Evolutionary conservation across 2,888 invertebrate genomes (phyloP).

Genomic region (Scotopteryx bipunctaria): DNA sequence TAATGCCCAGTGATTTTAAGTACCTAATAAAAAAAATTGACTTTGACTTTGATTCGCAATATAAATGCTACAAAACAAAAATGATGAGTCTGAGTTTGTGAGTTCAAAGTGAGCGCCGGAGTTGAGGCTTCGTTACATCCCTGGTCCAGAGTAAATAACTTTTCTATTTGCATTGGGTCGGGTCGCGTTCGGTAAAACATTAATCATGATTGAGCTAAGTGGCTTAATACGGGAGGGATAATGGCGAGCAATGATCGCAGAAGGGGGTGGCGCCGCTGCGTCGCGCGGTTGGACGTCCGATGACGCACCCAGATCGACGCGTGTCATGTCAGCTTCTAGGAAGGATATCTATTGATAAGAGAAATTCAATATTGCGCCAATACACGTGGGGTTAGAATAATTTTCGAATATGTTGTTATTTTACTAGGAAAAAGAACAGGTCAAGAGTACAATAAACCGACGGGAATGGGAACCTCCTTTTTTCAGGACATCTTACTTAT

Average conservation of each 20-base stretch:
- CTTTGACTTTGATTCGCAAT: too few relatives aligned
- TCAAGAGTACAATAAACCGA: too few relatives aligned
- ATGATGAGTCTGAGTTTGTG: neutral
- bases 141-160: slow-evolving; percentile 72
- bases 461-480: too few relatives aligned
- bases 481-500: too few relatives aligned
- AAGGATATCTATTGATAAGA: slow-evolving; percentile 19
- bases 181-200: slow-evolving; percentile 79
- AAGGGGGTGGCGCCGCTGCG: slow-evolving; percentile 75
- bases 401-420: too few relatives aligned
- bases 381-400: too few relatives aligned
- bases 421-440: too few relatives aligned
- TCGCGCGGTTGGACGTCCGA: slow-evolving; percentile 66
- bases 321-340: slow-evolving; percentile 18
- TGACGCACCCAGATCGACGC: slow-evolving; percentile 50
- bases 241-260: slow-evolving; percentile 79
- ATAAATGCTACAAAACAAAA: too few relatives aligned
- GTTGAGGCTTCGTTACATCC: slow-evolving; percentile 26
- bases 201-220: slow-evolving; percentile 85
- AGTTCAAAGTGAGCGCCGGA: neutral
- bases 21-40: too few relatives aligned
- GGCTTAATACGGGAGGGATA: slow-evolving; percentile 83
- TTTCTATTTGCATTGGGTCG: slow-evolving; percentile 79
- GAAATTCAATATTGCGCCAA: too few relatives aligned
- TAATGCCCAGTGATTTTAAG: too few relatives aligned